Percentiles rank a stretch among this genome's conserved stretches.
Conservation (phyloP, 2,113 vertebrate genomes). For the Nicator chloris region DNA sequence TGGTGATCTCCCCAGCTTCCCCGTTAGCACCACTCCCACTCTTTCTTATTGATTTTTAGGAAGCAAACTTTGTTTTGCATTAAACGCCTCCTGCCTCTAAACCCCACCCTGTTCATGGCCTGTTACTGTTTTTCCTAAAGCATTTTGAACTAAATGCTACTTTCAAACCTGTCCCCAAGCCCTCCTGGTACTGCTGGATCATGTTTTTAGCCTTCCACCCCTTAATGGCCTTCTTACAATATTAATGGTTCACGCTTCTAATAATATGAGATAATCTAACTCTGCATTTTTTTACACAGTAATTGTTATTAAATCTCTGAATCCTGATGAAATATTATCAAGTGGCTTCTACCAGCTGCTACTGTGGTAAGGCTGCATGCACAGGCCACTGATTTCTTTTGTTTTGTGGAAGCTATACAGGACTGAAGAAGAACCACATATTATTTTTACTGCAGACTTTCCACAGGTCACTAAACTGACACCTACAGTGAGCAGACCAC, state of each 20-base stretch:
- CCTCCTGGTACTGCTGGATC: neutral
- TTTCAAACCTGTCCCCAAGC: neutral
- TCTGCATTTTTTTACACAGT: neutral
- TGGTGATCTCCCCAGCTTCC: neutral
- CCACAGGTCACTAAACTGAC: neutral
- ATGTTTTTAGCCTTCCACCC: neutral
- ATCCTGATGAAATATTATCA: neutral
- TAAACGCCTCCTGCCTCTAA: fast-evolving
- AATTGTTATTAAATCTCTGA: neutral
- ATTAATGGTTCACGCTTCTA: neutral
- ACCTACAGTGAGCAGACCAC: neutral
- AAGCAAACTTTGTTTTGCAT: neutral
- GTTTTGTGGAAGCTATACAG: neutral
- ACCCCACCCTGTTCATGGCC: neutral
- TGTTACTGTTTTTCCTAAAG: neutral
- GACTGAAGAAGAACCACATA: neutral
- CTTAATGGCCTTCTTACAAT: neutral
- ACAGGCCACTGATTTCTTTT: neutral
- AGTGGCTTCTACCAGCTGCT: neutral
- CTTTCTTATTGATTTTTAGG: neutral
- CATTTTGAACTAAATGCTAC: neutral
- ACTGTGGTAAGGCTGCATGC: neutral
- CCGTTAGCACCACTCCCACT: neutral
- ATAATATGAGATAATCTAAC: neutral
- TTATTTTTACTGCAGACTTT: neutral